Percentiles rank a stretch among this genome's conserved stretches.
Evolutionary conservation across 2,797 vertebrate species (phyloP).

Genomic region (Alauda arvensis): DNA sequence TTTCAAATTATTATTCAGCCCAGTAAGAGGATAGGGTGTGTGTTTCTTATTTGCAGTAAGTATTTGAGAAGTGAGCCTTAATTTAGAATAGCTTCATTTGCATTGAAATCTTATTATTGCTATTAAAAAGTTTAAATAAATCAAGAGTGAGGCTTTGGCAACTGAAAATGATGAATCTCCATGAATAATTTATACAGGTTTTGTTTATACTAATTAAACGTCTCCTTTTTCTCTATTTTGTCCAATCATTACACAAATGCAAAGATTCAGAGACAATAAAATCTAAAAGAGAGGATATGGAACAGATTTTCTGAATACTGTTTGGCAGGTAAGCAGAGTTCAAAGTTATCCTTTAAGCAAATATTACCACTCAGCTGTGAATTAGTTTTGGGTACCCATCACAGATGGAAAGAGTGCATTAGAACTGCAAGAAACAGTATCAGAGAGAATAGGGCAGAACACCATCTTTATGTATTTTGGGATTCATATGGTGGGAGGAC

Average conservation of each 20-base stretch:
- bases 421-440: not conserved
- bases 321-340: constrained; percentile 6
- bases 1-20: constrained; percentile 32
- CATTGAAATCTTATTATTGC: constrained; percentile 29
- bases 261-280: constrained; percentile 35
- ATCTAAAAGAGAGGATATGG: constrained; percentile 11
- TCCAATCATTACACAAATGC: not conserved
- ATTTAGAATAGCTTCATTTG: constrained; percentile 8
- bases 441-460: not conserved
- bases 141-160: not conserved
- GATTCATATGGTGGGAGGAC: not conserved
- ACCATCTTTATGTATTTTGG: not conserved
- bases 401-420: not conserved
- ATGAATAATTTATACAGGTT: constrained; percentile 46
- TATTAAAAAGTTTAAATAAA: constrained; percentile 41
- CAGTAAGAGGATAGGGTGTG: constrained; percentile 2
- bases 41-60: constrained; percentile 29
- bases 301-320: not conserved
- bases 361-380: not conserved
- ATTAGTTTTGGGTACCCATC: not conserved
- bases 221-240: constrained; percentile 8
- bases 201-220: constrained; percentile 24
- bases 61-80: constrained; percentile 17
- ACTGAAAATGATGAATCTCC: constrained; percentile 3
- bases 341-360: constrained; percentile 23